Base-by-base conservation (phyloP, 1,140 invertebrate species). In the Hirudo medicinalis region DNA sequence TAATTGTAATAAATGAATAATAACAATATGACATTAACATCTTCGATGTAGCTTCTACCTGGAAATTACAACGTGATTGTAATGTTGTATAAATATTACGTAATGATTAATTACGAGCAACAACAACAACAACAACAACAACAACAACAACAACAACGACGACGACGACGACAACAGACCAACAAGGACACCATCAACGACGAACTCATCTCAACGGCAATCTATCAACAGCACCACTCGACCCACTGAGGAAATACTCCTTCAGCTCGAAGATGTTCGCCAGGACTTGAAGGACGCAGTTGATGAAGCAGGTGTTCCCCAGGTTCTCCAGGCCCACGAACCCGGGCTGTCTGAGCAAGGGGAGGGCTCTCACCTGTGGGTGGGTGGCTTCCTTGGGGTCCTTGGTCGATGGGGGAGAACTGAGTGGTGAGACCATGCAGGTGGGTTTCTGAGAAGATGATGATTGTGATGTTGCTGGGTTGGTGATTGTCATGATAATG, bases 241-340 rank as follows among this genome's bases (percentile, higher is more conserved):
- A 29, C 78, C 75, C 77, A 84, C 83, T 76, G 43, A 83, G 76
- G 74, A 85, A 85, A 74, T 81, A 85, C 72, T 81, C 79, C 19
- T 78, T 76, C 55, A 81, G 78, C 57, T 81, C 79, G 25, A 76
- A 74, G 11, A 78, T 80, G 73, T 82, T 81, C 25, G 82, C 78
- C n/a, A 85, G 75, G 72, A 79, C 82, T 76, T 85, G 84, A 25
- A 85, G 71, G 15, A 82, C 80, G 60, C 81, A 79, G 74, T 82
- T 83, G 80, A 83, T 81, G 74, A 82, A 83, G 73, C 82, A 83
- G 2, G 81, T 83, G 73, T 83, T 83, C 15, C 81, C 81, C 11
- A 82, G 72, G 73, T 83, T 83, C 66, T 81, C 80, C 15, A 82
- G 75, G 3, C 82, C 81, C 3, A 80, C 80, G 57, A 75, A 77